Percentiles rank a stretch among this genome's conserved stretches.
These are phyloP conservation scores for Neomonachus schauinslandi DNA, from an alignment of 2,113 vertebrate genomes.

Conservation along the genomic window DNA sequence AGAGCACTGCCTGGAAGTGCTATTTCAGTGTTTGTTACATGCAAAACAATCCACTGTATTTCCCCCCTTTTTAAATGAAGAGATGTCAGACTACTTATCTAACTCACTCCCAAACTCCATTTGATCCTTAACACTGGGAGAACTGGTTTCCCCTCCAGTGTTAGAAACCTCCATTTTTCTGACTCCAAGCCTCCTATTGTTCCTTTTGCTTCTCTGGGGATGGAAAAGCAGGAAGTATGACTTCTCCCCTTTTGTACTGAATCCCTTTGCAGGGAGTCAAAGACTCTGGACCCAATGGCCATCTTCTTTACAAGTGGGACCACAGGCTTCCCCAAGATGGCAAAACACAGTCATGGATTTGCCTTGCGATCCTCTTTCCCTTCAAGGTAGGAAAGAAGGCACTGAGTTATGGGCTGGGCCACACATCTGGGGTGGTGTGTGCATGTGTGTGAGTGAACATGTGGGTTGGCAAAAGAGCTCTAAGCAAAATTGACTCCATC, in stretches of 20 bases:
- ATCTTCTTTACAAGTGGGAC: conserved; percentile 94
- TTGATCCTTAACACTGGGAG: neutral
- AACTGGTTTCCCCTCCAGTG: neutral
- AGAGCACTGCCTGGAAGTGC: neutral
- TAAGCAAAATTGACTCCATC: neutral
- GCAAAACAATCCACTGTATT: neutral
- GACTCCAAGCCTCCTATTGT: neutral
- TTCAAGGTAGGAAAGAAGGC: conserved; percentile 49
- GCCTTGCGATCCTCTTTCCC: conserved; percentile 67
- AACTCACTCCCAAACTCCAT: neutral
- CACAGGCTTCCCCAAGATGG: conserved; percentile 91
- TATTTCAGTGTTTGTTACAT: neutral
- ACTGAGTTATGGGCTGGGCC: neutral
- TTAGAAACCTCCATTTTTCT: neutral
- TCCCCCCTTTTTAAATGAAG: neutral
- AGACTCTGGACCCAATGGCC: conserved; percentile 85
- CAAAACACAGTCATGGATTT: conserved; percentile 81
- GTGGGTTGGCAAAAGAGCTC: neutral
- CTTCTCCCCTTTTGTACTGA: neutral
- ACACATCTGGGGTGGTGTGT: neutral
- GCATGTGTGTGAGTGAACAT: neutral
- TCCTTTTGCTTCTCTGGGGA: neutral
- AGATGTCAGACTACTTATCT: neutral
- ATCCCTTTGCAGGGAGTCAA: conserved; percentile 86
- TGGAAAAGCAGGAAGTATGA: neutral